phyloP scores from a whole-genome alignment of 2,888 invertebrate genomes.

The Sepioteuthis lessoniana region DNA sequence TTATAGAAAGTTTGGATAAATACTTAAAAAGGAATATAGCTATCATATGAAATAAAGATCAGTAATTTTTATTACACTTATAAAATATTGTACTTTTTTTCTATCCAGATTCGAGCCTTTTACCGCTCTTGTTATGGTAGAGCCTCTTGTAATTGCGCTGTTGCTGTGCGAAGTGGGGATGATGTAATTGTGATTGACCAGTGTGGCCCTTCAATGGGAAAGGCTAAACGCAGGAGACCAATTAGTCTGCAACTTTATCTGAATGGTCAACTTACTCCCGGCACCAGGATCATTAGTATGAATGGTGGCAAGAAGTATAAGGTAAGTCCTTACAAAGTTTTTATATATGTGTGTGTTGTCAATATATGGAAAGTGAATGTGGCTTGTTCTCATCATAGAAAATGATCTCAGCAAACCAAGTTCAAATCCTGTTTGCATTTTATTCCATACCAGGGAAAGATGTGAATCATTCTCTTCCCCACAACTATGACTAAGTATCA shows the following conservation, averaged over 20 bases:
- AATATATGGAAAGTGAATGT: too few species aligned
- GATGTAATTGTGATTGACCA: constrained; percentile 65
- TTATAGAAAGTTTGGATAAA: too few species aligned
- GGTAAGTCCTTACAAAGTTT: constrained; percentile 53
- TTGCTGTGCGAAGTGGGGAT: constrained; percentile 63
- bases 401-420: neutral
- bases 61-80: too few species aligned
- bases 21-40: too few species aligned
- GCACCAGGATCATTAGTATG: constrained; percentile 57
- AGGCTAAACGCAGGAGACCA: constrained; percentile 41
- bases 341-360: too few species aligned
- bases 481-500: too few species aligned
- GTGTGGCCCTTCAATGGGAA: constrained; percentile 55
- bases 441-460: too few species aligned
- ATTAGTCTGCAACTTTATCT: constrained; percentile 55
- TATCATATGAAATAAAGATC: too few species aligned
- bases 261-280: constrained; percentile 60
- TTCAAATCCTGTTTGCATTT: too few species aligned
- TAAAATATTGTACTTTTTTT: neutral
- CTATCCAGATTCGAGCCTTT: constrained; percentile 56
- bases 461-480: too few species aligned
- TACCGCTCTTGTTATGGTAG: constrained; percentile 56
- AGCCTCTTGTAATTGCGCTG: constrained; percentile 65
- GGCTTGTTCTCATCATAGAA: too few species aligned
- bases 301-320: constrained; percentile 59